Conservation (phyloP, 2,113 vertebrate genomes). For the Chiloscyllium plagiosum region DNA sequence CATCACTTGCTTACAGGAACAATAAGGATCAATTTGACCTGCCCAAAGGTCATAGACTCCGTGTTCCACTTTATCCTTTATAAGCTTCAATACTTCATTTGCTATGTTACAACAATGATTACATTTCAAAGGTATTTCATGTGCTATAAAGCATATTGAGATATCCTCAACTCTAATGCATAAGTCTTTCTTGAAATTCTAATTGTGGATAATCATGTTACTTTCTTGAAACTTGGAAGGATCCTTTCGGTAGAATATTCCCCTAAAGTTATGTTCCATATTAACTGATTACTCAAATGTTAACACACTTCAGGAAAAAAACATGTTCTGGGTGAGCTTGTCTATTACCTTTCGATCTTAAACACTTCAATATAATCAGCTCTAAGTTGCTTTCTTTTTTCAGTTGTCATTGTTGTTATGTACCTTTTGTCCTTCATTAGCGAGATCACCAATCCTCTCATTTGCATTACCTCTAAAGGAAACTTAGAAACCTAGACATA, state of each 20-base stretch:
- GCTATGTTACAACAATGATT: not conserved
- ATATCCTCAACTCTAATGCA: not conserved
- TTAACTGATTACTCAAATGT: not conserved
- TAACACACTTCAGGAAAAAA: no score
- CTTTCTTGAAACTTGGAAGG: no score
- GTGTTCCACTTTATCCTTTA: not conserved
- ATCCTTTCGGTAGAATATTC: not conserved
- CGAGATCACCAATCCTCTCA: no score
- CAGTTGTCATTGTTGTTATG: not conserved
- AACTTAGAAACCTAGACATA: no score
- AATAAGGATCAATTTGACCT: not conserved
- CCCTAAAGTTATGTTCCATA: not conserved
- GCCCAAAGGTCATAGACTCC: not conserved
- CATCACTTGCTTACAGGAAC: not conserved
- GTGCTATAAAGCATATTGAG: no score
- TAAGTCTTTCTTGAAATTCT: not conserved
- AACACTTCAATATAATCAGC: not conserved
- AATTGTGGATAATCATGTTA: not conserved
- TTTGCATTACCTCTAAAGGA: no score
- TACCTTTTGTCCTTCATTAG: no score
- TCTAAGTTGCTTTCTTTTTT: not conserved
- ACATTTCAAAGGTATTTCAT: not conserved
- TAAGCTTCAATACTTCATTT: not conserved
- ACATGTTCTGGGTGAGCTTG: not conserved
- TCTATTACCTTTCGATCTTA: not conserved